Evolutionary conservation across 2,888 invertebrate species (phyloP), one percentile per base, ranked within the genome.

Genomic region (Amphipoea oculea): DNA sequence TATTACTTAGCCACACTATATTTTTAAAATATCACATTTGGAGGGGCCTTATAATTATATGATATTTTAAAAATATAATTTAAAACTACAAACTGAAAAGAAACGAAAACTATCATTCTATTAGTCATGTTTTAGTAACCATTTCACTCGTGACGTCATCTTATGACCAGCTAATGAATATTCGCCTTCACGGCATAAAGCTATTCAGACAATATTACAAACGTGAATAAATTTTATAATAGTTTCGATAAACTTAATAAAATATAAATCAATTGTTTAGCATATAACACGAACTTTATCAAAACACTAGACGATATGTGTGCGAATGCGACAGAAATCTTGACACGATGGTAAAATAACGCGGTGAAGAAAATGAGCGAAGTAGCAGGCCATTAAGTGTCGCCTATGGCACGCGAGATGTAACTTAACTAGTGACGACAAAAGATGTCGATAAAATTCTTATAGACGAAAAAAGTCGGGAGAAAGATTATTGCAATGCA

Each of bases 371-470:
- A 94, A 94, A 95, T 94, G 93, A 94, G 94, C 93, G 93, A 93
- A 95, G 94, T 94, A 92, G 91, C 89, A 89, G 91, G 88, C 94
- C 94, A 95, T 95, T 95, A 95, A 94, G 94, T 94, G 94, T 94
- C 92, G 94, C 93, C 93, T 91, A 89, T 85, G 83, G 89, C 89
- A 91, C 91, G 91, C 91, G 88, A 92, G 79, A 81, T 82, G 88
- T 74, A 84, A 81, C 79, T 83, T 81, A 84, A 70, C 12, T 87
- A 91, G 89, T 76, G 88, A 81, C 68, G 88, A 68, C 12, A 48
- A 2, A 66, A 4, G 57, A 36, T 79, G 36, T 85, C 86, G 84
- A 85, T 83, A 71, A 76, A 75, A 12, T 2, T 45, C 45, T 11
- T 45, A 0, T 45, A 45, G 11, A 45, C 45, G 45, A 45, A 45